Base-by-base conservation (phyloP, 2,888 invertebrate species). In the Drosophila prostipennis region DNA sequence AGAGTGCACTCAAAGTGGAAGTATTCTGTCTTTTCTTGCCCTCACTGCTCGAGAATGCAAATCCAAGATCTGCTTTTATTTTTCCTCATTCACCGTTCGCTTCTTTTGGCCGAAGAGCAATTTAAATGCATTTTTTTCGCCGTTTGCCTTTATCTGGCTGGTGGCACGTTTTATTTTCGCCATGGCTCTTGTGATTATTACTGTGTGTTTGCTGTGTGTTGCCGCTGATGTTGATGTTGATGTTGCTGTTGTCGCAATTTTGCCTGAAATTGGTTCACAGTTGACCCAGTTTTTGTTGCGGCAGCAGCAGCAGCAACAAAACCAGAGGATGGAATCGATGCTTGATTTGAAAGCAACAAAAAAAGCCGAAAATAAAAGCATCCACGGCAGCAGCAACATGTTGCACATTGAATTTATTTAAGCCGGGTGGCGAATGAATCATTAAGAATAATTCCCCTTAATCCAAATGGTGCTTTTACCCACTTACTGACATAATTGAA, bases 261-360 rank as follows among this genome's bases (percentile, higher is more conserved):
- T 77, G 86, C 78, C 75, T 71, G 87, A 82, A 82, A 82, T 82
- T 87, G 86, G 83, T 85, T 82, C 77, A 79, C 74, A 80, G 76
- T 79, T 87, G 81, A 81, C 81, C 81, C 87, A 81, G 79, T 87
- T 81, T 86, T 80, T n/a, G 10, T 70, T 74, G 36, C 72, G 65
- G 61, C 79, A 67, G 70, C 78, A 72, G 52, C 75, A 59, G 59
- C 68, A 43, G 46, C 58, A 32, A 8, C 43, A 61, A 42, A 61
- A 54, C 45, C 36, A 42, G 72, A 51, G 55, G 55, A 39, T 45
- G 54, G 45, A 51, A 65, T 51, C 43, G 52, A 39, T 65, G 65
- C 69, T 65, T 45, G 45, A 39, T 68, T 65, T 68, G 72, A 61
- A 48, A 61, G 72, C 40, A 16, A 14, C 32, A 23, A 42, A 11